Conservation (phyloP, 2,113 vertebrate genomes). For the Rhynchomys soricoides region DNA sequence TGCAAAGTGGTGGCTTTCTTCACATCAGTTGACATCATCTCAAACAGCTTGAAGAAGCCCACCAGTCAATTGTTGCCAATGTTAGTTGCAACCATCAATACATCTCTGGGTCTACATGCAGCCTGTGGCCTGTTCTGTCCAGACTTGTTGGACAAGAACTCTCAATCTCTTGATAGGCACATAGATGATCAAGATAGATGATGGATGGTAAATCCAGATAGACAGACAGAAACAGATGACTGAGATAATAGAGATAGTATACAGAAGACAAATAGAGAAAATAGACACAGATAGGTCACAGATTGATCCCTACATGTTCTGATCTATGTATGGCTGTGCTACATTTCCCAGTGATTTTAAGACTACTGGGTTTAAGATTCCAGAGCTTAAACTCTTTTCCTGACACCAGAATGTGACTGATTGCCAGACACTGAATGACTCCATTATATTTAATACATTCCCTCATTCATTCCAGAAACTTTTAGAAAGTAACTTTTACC, state of each 20-base stretch:
- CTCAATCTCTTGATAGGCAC: neutral
- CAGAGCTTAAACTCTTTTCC: neutral
- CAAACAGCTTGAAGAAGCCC: no score
- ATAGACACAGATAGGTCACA: neutral
- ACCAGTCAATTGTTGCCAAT: neutral
- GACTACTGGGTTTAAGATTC: neutral
- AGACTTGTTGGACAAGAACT: neutral
- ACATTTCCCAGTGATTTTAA: neutral
- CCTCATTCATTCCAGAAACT: neutral
- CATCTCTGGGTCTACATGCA: neutral
- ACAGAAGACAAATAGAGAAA: neutral
- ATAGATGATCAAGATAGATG: neutral
- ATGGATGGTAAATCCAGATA: neutral
- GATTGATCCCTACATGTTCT: neutral
- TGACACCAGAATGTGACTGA: neutral
- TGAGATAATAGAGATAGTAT: neutral
- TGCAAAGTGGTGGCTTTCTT: neutral
- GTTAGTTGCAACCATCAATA: fast-evolving
- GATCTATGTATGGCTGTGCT: neutral
- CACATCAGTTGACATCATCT: no score
- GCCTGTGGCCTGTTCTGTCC: neutral
- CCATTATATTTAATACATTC: neutral
- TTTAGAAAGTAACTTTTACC: neutral
- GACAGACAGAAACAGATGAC: neutral
- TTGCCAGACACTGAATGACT: neutral